These are phyloP conservation scores for Endotricha flammealis DNA, from an alignment of 2,888 invertebrate genomes.

Conservation along the genomic window DNA sequence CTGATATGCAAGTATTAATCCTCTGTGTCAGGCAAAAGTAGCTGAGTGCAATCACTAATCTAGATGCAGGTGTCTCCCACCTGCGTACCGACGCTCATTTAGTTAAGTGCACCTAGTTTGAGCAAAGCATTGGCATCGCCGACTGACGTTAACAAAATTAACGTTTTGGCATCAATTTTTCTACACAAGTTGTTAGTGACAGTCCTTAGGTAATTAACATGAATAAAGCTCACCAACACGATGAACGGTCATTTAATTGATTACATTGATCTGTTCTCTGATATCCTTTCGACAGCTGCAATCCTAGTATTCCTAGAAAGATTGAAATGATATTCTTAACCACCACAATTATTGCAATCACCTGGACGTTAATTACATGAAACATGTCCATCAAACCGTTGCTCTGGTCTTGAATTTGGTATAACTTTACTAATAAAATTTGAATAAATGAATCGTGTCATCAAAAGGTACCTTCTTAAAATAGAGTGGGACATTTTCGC, in stretches of 20 bases:
- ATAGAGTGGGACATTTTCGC: too few species aligned
- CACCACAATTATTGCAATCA: too few species aligned
- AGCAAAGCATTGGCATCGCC: slow-evolving; percentile 30
- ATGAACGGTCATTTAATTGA: neutral
- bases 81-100: slow-evolving; percentile 51
- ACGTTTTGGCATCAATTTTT: slow-evolving; percentile 28
- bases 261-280: neutral
- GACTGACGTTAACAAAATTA: slow-evolving; percentile 39
- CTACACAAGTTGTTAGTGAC: slow-evolving; percentile 22
- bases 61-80: slow-evolving; percentile 67
- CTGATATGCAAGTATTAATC: slow-evolving; percentile 57
- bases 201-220: neutral
- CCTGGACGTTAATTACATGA: too few species aligned
- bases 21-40: slow-evolving; percentile 47
- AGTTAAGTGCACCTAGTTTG: slow-evolving; percentile 48
- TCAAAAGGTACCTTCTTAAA: too few species aligned
- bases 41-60: slow-evolving; percentile 67
- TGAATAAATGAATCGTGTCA: too few species aligned
- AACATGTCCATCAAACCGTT: too few species aligned
- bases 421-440: too few species aligned
- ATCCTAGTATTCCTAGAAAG: too few species aligned
- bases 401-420: too few species aligned
- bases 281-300: too few species aligned
- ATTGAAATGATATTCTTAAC: too few species aligned
- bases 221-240: neutral